Evolutionary conservation across 2,113 vertebrate species (phyloP).

Genomic region (Strix uralensis): DNA sequence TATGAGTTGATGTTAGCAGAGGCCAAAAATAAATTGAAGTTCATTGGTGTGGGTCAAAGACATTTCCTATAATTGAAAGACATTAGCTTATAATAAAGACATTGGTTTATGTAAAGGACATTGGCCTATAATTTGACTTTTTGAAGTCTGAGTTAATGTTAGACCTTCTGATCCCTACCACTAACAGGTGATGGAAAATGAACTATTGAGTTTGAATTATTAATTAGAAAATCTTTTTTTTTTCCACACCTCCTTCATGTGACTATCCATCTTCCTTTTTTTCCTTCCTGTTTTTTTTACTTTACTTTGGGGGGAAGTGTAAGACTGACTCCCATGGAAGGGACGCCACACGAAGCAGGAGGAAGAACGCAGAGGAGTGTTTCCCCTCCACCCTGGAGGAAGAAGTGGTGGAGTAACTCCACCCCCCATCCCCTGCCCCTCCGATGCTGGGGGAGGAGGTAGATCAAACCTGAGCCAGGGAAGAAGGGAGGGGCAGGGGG

Average conservation of each 20-base stretch:
- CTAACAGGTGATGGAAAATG: background rate
- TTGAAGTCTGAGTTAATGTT: background rate
- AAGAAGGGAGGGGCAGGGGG: no score
- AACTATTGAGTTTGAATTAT: background rate
- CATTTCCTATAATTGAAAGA: background rate
- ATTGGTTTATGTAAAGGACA: background rate
- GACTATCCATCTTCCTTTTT: background rate
- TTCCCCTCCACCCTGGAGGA: no score
- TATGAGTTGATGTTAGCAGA: background rate
- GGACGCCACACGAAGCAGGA: no score
- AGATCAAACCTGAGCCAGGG: no score
- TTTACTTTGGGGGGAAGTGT: no score
- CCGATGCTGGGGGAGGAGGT: no score
- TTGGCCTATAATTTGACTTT: background rate
- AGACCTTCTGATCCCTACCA: background rate
- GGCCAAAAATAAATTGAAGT: background rate
- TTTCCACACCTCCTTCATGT: background rate
- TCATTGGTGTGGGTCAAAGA: background rate
- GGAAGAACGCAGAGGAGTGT: no score
- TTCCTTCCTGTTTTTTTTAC: background rate
- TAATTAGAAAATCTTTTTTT: background rate
- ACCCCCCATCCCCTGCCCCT: no score
- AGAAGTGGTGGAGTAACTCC: no score
- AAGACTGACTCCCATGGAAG: no score
- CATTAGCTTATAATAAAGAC: background rate